Percentiles rank a stretch among this genome's conserved stretches.
phyloP scores from a whole-genome alignment of 2,888 invertebrate genomes.

The Drosophila diplacantha region DNA sequence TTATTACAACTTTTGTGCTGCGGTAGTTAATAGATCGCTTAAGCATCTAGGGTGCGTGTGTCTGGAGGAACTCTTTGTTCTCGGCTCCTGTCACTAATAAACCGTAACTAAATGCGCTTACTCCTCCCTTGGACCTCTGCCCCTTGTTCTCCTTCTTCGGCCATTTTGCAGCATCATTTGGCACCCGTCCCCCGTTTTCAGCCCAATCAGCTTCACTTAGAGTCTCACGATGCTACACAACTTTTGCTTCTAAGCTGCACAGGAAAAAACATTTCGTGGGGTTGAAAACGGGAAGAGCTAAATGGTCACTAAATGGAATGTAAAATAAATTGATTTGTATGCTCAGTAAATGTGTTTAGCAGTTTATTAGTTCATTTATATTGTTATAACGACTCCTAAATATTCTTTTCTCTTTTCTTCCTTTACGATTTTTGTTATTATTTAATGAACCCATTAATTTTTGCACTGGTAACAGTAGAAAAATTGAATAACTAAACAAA shows the following conservation, averaged over 20 bases:
- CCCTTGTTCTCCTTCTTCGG: constrained; percentile 4
- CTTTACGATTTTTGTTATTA: not conserved
- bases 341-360: not conserved
- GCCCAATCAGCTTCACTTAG: constrained; percentile 36
- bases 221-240: constrained; percentile 40
- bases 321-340: not conserved
- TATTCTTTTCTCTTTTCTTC: too few relatives aligned
- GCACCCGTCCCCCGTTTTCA: constrained; percentile 11
- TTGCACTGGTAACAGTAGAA: too few relatives aligned
- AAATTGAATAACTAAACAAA: too few relatives aligned
- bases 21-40: constrained; percentile 47
- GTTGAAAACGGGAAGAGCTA: not conserved
- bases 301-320: not conserved
- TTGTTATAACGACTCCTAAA: not conserved
- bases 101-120: constrained; percentile 57
- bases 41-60: constrained; percentile 25
- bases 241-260: constrained; percentile 32
- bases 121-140: constrained; percentile 10
- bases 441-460: not conserved
- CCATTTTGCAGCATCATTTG: constrained; percentile 57
- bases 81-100: constrained; percentile 35
- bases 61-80: constrained; percentile 30
- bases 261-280: not conserved
- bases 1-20: constrained; percentile 39
- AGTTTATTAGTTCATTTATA: not conserved